phyloP scores from a whole-genome alignment of 1,140 invertebrate species.

The Cephus cinctus region DNA sequence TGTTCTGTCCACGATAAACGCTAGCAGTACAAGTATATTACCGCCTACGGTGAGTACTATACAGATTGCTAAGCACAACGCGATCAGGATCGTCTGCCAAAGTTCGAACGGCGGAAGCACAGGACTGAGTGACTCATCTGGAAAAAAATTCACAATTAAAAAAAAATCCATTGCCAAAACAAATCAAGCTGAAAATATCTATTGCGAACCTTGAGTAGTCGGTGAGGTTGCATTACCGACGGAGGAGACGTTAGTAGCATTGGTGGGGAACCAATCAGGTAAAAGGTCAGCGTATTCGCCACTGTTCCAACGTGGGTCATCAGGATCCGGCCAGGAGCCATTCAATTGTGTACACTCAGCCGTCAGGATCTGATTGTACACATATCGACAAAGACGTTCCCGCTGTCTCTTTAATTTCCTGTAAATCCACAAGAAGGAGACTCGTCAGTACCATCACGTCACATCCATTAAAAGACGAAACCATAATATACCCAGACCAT shows the following conservation, averaged over 20 bases:
- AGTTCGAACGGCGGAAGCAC: constrained; percentile 81
- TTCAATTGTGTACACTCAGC: constrained; percentile 63
- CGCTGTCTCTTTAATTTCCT: constrained; percentile 67
- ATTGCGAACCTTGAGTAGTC: constrained; percentile 31
- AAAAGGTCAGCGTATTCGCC: constrained; percentile 46
- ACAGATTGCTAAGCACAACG: constrained; percentile 83
- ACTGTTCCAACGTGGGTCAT: constrained; percentile 42
- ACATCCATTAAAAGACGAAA: too few relatives aligned
- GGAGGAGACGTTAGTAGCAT: constrained; percentile 41
- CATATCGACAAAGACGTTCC: constrained; percentile 65
- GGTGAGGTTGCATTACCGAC: constrained; percentile 35
- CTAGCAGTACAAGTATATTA: constrained; percentile 93
- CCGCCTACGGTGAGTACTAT: constrained; percentile 92
- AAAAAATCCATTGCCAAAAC: background rate
- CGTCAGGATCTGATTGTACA: constrained; percentile 63
- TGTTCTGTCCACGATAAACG: constrained; percentile 94
- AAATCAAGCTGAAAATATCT: background rate
- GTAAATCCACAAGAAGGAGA: too few relatives aligned
- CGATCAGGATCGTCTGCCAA: constrained; percentile 91
- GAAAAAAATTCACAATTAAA: constrained; percentile 10
- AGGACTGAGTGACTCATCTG: constrained; percentile 49
- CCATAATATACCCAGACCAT: too few relatives aligned
- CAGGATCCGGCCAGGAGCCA: constrained; percentile 49
- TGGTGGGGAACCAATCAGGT: constrained; percentile 45
- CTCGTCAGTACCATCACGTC: too few relatives aligned